A percentile compares a stretch with the other conserved stretches of the same genome.
Conservation (phyloP, 2,113 vertebrate species). For the Sinocyclocheilus rhinocerous region DNA sequence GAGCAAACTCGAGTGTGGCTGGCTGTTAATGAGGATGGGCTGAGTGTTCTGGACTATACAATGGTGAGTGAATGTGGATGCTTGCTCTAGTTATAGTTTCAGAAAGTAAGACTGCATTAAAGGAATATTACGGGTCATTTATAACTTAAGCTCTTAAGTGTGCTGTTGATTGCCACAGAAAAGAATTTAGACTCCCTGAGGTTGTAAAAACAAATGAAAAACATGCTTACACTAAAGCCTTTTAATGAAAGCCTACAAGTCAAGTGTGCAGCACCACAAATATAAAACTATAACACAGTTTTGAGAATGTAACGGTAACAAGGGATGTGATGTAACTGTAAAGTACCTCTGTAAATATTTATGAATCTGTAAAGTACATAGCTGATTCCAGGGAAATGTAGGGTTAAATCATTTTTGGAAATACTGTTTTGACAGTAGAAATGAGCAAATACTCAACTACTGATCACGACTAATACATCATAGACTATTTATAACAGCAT, state of each 20-base stretch:
- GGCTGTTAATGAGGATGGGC: slow-evolving; percentile 87
- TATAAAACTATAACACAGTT: not conserved
- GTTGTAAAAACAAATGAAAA: slow-evolving; percentile 23
- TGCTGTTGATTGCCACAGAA: slow-evolving; percentile 13
- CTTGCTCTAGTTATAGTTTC: not conserved
- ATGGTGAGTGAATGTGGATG: slow-evolving; percentile 77
- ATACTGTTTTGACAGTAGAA: not conserved
- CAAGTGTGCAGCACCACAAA: not conserved
- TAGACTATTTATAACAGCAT: not conserved
- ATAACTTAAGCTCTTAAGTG: slow-evolving; percentile 1
- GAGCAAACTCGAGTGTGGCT: slow-evolving; percentile 83
- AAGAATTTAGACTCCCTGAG: slow-evolving; percentile 12
- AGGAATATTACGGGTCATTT: slow-evolving; percentile 14
- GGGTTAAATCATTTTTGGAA: not conserved
- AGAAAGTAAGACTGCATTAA: not conserved
- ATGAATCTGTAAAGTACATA: not conserved
- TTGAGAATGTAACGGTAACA: not conserved
- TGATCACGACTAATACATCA: not conserved
- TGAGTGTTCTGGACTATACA: slow-evolving; percentile 83
- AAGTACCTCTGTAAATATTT: not conserved
- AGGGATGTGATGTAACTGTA: not conserved
- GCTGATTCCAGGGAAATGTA: not conserved
- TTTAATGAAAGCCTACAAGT: not conserved
- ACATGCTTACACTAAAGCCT: not conserved
- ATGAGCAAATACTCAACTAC: no score